Conservation (phyloP, 2,797 vertebrate genomes). For the Rhinella marina region DNA sequence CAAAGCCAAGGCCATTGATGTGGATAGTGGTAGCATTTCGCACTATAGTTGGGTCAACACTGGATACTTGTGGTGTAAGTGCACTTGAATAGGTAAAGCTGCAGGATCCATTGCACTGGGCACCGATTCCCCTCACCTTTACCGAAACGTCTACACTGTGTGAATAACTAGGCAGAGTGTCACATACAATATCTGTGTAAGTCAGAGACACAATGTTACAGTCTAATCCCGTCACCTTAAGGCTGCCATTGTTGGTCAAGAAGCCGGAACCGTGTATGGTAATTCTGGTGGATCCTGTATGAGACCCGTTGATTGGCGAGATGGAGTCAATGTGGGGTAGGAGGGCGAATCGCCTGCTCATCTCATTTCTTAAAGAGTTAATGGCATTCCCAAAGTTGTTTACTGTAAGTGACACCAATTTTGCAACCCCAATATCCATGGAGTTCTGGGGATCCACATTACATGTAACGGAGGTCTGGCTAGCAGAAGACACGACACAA, state of each 20-base stretch:
- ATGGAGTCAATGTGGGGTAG: slow-evolving; percentile 78
- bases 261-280: slow-evolving; percentile 81
- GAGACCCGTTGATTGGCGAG: slow-evolving; percentile 74
- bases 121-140: slow-evolving; percentile 65
- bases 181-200: slow-evolving; percentile 78
- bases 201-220: slow-evolving; percentile 75
- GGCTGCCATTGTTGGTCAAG: slow-evolving; percentile 55
- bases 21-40: slow-evolving; percentile 56
- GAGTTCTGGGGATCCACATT: slow-evolving; percentile 70
- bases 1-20: slow-evolving; percentile 79
- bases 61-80: slow-evolving; percentile 66
- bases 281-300: slow-evolving; percentile 77
- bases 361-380: slow-evolving; percentile 67
- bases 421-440: slow-evolving; percentile 73
- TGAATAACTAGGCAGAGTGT: slow-evolving; percentile 73
- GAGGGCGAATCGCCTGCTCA: slow-evolving; percentile 77
- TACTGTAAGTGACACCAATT: slow-evolving; percentile 74
- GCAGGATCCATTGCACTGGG: slow-evolving; percentile 77
- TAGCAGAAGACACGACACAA: slow-evolving; percentile 78
- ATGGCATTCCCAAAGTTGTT: slow-evolving; percentile 80
- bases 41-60: slow-evolving; percentile 71
- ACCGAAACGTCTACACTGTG: slow-evolving; percentile 67
- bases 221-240: slow-evolving; percentile 67
- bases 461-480: slow-evolving; percentile 74
- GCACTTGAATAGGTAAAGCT: slow-evolving; percentile 75